Evolutionary conservation across 2,888 invertebrate species (phyloP).

Genomic region (Onchidella celtica): DNA sequence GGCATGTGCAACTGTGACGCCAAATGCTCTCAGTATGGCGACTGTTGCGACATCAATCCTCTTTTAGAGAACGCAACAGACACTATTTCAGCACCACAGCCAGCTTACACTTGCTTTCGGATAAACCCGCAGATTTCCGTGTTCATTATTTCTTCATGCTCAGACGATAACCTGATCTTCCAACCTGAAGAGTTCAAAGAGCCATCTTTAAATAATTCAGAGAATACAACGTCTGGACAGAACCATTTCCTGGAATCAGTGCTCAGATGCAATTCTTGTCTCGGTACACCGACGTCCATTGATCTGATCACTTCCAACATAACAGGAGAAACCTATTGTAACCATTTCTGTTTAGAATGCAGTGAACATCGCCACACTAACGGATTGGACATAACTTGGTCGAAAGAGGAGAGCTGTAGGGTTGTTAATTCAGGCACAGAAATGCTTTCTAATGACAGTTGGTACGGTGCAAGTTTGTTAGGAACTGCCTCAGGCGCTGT

Average conservation of each 20-base stretch:
- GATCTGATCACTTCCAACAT: neutral
- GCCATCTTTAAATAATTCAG: too few relatives aligned
- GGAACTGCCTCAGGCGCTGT: too few relatives aligned
- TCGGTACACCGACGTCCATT: neutral
- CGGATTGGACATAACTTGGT: neutral
- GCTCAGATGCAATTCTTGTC: neutral
- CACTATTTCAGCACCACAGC: neutral
- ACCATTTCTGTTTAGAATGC: conserved; percentile 15
- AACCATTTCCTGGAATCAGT: too few relatives aligned
- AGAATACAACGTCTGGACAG: too few relatives aligned
- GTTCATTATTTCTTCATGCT: conserved; percentile 8
- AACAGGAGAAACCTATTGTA: conserved; percentile 30
- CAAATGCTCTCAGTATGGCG: neutral
- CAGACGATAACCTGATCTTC: neutral
- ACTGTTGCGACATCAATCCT: neutral
- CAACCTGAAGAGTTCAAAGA: too few relatives aligned
- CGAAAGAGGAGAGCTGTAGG: neutral
- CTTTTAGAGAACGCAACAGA: neutral
- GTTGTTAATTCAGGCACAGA: too few relatives aligned
- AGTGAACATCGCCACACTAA: neutral
- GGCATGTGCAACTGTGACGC: conserved; percentile 3
- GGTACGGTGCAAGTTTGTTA: too few relatives aligned
- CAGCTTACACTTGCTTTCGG: neutral
- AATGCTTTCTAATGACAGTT: too few relatives aligned
- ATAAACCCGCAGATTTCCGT: neutral